A percentile compares a stretch with the other conserved stretches of the same genome.
Evolutionary conservation across 2,888 invertebrate species (phyloP).

Genomic region (Drosophila algonquin): DNA sequence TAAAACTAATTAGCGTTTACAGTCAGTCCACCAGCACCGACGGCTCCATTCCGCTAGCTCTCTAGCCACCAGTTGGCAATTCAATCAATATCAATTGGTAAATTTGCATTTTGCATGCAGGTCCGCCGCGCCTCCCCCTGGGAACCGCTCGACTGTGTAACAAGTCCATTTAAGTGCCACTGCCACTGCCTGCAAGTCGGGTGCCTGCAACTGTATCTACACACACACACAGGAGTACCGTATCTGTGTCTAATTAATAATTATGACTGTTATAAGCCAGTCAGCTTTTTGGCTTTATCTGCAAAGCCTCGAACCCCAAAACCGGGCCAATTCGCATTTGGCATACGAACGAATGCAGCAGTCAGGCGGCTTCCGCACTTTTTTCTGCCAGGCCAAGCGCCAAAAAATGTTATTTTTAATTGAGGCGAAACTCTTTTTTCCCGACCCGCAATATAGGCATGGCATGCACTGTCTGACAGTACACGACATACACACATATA

Average conservation of each 20-base stretch:
- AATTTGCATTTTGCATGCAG: constrained; percentile 74
- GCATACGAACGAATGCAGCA: constrained; percentile 54
- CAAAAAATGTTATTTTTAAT: constrained; percentile 35
- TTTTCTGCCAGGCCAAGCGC: constrained; percentile 2
- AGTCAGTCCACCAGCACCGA: constrained; percentile 4
- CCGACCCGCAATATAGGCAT: constrained; percentile 9
- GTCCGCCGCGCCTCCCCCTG: not conserved
- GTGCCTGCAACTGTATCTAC: constrained; percentile 26
- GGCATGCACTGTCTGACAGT: not conserved
- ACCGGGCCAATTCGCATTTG: constrained; percentile 23
- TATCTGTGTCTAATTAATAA: constrained; percentile 74
- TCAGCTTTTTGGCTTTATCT: constrained; percentile 60
- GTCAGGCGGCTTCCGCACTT: constrained; percentile 74
- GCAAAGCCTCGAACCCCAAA: constrained; percentile 47
- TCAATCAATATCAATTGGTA: constrained; percentile 80
- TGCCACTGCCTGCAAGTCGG: constrained; percentile 34
- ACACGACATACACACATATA: constrained; percentile 16
- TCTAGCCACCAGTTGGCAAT: constrained; percentile 56
- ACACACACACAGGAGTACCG: not conserved
- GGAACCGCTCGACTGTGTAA: constrained; percentile 18
- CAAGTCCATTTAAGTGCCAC: constrained; percentile 50
- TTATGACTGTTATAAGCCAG: constrained; percentile 52
- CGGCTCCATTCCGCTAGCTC: constrained; percentile 8
- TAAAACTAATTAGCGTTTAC: constrained; percentile 74
- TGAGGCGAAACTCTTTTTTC: constrained; percentile 28